Conservation (phyloP, 2,888 invertebrate genomes). For the Pollenia angustigena region DNA sequence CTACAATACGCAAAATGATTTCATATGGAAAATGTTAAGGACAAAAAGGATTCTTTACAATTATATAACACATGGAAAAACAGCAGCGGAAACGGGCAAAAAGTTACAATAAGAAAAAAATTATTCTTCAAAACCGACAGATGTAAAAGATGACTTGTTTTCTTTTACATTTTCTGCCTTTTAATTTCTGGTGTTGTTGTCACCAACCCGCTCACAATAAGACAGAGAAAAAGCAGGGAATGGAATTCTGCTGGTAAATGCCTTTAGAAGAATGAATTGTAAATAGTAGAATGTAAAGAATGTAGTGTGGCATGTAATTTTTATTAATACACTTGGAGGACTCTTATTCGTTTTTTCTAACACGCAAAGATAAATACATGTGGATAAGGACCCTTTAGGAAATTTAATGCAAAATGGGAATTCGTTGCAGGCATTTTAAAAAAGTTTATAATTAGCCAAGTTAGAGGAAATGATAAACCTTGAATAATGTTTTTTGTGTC, state of each 20-base stretch:
- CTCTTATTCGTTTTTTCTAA: not conserved
- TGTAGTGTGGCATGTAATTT: constrained; percentile 33
- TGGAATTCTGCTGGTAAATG: not conserved
- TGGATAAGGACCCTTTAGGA: no score
- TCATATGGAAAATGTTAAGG: constrained; percentile 57
- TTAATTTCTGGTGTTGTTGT: not conserved
- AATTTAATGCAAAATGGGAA: no score
- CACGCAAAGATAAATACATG: not conserved
- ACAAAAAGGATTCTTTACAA: constrained; percentile 7
- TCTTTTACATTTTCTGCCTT: not conserved
- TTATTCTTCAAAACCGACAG: constrained; percentile 15
- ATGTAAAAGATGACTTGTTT: constrained; percentile 41
- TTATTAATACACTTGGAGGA: constrained; percentile 35
- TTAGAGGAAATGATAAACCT: no score
- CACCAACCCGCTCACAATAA: not conserved
- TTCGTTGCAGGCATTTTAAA: no score
- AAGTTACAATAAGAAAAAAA: not conserved
- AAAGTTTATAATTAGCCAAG: no score
- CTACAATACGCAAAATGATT: constrained; percentile 22
- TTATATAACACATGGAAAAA: constrained; percentile 28
- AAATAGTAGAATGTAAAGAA: constrained; percentile 29
- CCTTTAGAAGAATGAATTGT: constrained; percentile 17
- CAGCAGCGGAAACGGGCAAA: constrained; percentile 5
- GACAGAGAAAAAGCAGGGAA: constrained; percentile 4
- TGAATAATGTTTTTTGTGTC: no score